Evolutionary conservation across 2,113 vertebrate genomes (phyloP).

Genomic region (Pampusana beccarii): DNA sequence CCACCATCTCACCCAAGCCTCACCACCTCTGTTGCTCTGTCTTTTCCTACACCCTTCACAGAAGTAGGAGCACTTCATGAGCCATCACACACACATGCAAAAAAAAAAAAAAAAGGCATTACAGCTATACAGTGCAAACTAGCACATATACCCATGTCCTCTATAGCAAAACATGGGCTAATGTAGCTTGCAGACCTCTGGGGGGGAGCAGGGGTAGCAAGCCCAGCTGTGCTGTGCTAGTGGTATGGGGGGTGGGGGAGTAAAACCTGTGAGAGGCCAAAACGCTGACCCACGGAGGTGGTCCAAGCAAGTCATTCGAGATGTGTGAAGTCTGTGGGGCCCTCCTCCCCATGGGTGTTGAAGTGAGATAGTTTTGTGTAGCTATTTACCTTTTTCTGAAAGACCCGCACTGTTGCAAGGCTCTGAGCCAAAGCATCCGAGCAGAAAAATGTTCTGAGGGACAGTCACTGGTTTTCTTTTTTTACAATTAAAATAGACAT

Average conservation of each 20-base stretch:
- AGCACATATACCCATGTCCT: neutral
- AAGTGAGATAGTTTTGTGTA: neutral
- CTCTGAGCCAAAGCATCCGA: neutral
- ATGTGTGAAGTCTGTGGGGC: neutral
- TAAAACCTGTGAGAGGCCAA: neutral
- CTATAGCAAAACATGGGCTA: neutral
- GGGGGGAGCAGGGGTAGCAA: neutral
- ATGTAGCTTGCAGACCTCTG: neutral
- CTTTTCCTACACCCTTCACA: neutral
- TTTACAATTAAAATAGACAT: neutral
- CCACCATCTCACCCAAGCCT: neutral
- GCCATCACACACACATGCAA: neutral
- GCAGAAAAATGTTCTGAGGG: neutral
- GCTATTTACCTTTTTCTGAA: neutral
- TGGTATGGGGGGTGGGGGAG: neutral
- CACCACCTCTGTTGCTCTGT: neutral
- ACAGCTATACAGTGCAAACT: neutral
- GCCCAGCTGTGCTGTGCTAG: neutral
- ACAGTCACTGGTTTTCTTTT: neutral
- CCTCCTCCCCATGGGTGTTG: too few species aligned
- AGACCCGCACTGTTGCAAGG: neutral
- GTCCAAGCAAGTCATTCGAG: neutral
- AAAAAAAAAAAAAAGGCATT: neutral
- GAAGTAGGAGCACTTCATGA: neutral
- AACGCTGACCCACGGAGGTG: neutral